Base-by-base conservation (phyloP, 2,113 vertebrate genomes). In the Phrynosoma platyrhinos region DNA sequence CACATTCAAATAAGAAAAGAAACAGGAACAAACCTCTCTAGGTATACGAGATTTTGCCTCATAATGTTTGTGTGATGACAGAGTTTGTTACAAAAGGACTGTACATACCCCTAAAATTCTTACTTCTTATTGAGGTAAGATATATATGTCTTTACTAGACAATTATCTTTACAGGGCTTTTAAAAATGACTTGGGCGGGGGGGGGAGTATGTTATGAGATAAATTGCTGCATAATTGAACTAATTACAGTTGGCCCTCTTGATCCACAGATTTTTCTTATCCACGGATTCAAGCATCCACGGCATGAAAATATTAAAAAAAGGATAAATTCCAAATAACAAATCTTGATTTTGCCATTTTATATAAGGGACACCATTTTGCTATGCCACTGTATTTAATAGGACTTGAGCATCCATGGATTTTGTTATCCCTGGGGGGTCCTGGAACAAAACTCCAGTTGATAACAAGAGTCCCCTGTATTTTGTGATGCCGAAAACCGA, bases 401-500 rank as follows among this genome's bases (percentile, higher is more conserved):
- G 36, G 36, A 36, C 36, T 36, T 36, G 36, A 36, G 36, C 36
- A 36, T 36, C 36, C 36, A 36, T 2, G 36, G 36, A 36, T 36
- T 36, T 36, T 36, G 36, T 36, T 36, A 36, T 36, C 36, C 36
- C 36, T 36, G 36, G 36, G 36, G 36, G 36, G 36, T 36, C 36
- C 36, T 36, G 36, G 36, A 36, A 36, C 36, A 36, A 36, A 36
- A 36, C 36, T 36, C 36, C 36, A 36, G 36, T 36, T 1, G 36
- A 36, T 36, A 36, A 36, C 36, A 36, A 36, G 36, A 2, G 36
- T 36, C 36, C 36, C 36, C 36, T 36, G 36, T 36, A 36, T 82
- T 27, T 78, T 78, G 27, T 2, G 20, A 2, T 16, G 16, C 9
- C 77, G 9, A 90, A 91, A 91, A 89, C 62, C 81, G 25, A 66